Percentiles rank a stretch among this genome's conserved stretches.
These are phyloP conservation scores for Zeus faber DNA, from an alignment of 2,113 vertebrate species.

Conservation along the genomic window DNA sequence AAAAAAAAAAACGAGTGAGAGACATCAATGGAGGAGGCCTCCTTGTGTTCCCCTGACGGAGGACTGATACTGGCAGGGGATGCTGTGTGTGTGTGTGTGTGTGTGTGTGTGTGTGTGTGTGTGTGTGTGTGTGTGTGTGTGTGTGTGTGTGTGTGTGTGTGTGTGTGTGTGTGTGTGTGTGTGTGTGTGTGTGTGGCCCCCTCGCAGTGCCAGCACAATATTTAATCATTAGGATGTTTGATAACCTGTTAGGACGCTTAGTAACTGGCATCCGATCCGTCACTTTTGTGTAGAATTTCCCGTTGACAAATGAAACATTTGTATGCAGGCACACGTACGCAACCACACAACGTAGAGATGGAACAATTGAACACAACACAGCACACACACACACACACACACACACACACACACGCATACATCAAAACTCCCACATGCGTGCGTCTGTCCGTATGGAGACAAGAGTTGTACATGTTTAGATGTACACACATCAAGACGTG, in stretches of 20 bases:
- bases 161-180: background rate
- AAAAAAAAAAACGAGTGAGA: too few species aligned
- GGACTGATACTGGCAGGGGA: too few species aligned
- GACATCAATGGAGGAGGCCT: too few species aligned
- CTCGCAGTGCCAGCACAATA: constrained; percentile 15
- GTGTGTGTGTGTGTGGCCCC: background rate
- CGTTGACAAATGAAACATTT: constrained; percentile 4
- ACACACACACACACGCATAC: background rate
- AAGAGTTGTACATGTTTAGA: background rate
- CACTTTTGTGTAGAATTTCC: constrained; percentile 10
- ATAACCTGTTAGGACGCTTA: constrained; percentile 47
- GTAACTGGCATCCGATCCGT: constrained; percentile 2
- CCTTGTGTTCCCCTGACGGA: too few species aligned
- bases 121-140: constrained; percentile 4
- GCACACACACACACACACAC: constrained; percentile 1
- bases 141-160: constrained; percentile 1
- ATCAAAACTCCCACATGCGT: too few species aligned
- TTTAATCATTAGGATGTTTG: constrained; percentile 62
- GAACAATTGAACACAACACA: too few species aligned
- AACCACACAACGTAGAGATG: too few species aligned
- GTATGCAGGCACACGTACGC: background rate
- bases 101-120: constrained; percentile 3
- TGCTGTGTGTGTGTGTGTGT: background rate
- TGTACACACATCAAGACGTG: background rate
- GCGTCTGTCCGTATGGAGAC: too few species aligned